These are phyloP conservation scores for Caenorhabditis japonica DNA, from an alignment of 2,888 invertebrate genomes.

Conservation along the genomic window DNA sequence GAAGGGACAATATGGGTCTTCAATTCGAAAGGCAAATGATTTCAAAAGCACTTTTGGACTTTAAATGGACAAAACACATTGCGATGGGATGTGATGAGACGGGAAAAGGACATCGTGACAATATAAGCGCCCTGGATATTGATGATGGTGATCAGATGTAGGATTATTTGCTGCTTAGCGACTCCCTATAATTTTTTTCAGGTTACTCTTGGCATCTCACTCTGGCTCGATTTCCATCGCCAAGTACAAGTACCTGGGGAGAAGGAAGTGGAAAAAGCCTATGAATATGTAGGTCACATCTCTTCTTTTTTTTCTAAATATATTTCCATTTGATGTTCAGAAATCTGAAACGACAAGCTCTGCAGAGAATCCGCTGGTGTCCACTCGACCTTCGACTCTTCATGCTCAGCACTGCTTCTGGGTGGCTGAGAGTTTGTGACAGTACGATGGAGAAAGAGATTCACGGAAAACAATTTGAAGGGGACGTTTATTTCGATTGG, in stretches of 20 bases:
- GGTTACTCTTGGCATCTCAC: conserved; percentile 17
- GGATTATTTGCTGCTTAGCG: neutral
- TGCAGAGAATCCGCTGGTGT: conserved; percentile 23
- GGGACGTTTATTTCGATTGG: conserved; percentile 41
- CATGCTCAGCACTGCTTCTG: conserved; percentile 11
- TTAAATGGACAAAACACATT: conserved; percentile 30
- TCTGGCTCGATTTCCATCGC: conserved; percentile 12
- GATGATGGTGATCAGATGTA: conserved; percentile 40
- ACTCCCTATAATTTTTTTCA: conserved; percentile 2
- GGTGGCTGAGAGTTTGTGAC: conserved; percentile 26
- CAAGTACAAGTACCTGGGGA: conserved; percentile 15
- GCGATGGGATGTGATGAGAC: conserved; percentile 20
- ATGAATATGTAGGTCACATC: conserved; percentile 17
- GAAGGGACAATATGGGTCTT: too few species aligned
- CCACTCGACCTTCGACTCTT: conserved; percentile 20
- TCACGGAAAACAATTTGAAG: conserved; percentile 9
- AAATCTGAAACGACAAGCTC: conserved; percentile 4
- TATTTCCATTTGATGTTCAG: conserved; percentile 12
- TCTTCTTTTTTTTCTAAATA: neutral
- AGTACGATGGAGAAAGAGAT: conserved; percentile 14
- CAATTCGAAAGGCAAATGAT: conserved; percentile 21
- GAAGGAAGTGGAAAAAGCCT: conserved; percentile 24
- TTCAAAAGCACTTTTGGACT: conserved; percentile 4
- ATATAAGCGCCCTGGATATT: conserved; percentile 29
- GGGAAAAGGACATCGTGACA: conserved; percentile 17